phyloP scores from a whole-genome alignment of 37 sponge, comb jelly and placozoan species.

The Haliclona indistincta region DNA sequence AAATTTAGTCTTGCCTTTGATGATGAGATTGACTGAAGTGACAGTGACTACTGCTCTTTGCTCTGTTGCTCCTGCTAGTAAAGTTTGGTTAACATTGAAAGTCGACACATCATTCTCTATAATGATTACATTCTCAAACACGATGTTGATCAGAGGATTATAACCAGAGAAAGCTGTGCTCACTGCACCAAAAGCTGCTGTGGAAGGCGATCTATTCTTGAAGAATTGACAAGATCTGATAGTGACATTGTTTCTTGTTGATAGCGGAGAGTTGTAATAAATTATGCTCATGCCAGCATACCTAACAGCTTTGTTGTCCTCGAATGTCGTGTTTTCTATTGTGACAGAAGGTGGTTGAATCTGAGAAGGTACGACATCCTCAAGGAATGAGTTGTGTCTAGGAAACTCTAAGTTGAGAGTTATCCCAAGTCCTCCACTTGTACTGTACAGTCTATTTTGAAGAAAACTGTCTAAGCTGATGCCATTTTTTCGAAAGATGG shows the following conservation, averaged over 20 bases:
- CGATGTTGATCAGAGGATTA: background rate
- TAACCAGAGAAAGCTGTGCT: background rate
- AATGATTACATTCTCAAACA: background rate
- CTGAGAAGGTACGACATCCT: background rate
- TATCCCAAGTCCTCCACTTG: background rate
- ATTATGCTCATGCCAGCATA: background rate
- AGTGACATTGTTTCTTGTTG: background rate
- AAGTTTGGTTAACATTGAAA: background rate
- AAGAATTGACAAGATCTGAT: slow-evolving; percentile 5
- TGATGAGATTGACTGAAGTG: slow-evolving; percentile 3
- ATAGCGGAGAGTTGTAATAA: background rate
- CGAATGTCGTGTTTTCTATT: background rate
- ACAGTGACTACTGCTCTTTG: background rate
- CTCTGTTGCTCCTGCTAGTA: too few species aligned
- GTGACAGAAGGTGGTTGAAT: background rate
- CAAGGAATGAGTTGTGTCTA: background rate
- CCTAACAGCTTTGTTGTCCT: background rate
- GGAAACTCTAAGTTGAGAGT: background rate
- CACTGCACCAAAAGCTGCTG: background rate
- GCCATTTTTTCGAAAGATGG: slow-evolving; percentile 10
- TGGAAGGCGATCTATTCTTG: background rate
- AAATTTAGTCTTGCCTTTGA: slow-evolving; percentile 1
- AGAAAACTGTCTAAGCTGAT: background rate
- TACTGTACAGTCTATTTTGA: background rate
- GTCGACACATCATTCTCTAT: background rate